Conservation (phyloP, 2,113 vertebrate genomes). For the Typhlomys cinereus region DNA sequence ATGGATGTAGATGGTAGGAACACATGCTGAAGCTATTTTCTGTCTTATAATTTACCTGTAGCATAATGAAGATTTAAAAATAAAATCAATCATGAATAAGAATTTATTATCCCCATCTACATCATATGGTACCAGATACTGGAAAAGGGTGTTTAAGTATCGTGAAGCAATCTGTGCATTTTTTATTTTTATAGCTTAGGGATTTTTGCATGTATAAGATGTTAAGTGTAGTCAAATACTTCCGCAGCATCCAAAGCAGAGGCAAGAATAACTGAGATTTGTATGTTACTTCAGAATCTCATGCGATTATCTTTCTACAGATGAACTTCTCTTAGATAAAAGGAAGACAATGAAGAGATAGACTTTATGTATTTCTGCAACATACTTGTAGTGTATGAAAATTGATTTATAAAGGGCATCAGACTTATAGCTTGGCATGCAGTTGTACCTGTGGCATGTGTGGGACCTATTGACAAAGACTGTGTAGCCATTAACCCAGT, state of each 20-base stretch:
- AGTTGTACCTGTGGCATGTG: slow-evolving; percentile 35
- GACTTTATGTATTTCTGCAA: slow-evolving; percentile 31
- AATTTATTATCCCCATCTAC: neutral
- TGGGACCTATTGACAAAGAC: slow-evolving; percentile 58
- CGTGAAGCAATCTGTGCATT: neutral
- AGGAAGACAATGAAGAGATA: slow-evolving; percentile 28
- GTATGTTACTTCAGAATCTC: slow-evolving; percentile 5
- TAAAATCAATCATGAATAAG: slow-evolving; percentile 41
- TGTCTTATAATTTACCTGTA: slow-evolving; percentile 52
- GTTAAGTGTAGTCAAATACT: neutral
- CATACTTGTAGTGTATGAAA: slow-evolving; percentile 53
- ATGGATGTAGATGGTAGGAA: slow-evolving; percentile 56
- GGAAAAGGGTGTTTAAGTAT: neutral
- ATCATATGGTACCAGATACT: neutral
- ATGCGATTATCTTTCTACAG: slow-evolving; percentile 33
- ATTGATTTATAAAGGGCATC: slow-evolving; percentile 18
- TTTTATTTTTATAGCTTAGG: slow-evolving; percentile 30
- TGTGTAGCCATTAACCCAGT: slow-evolving; percentile 67
- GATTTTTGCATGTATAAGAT: neutral
- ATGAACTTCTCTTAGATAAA: slow-evolving; percentile 61
- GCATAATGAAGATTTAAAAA: slow-evolving; percentile 60
- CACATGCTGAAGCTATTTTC: slow-evolving; percentile 46
- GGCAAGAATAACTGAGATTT: neutral
- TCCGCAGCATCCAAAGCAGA: neutral
- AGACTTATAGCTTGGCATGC: slow-evolving; percentile 47